These are phyloP conservation scores for Panagrolaimus sp. DNA, from an alignment of 1,140 invertebrate species.

Conservation along the genomic window DNA sequence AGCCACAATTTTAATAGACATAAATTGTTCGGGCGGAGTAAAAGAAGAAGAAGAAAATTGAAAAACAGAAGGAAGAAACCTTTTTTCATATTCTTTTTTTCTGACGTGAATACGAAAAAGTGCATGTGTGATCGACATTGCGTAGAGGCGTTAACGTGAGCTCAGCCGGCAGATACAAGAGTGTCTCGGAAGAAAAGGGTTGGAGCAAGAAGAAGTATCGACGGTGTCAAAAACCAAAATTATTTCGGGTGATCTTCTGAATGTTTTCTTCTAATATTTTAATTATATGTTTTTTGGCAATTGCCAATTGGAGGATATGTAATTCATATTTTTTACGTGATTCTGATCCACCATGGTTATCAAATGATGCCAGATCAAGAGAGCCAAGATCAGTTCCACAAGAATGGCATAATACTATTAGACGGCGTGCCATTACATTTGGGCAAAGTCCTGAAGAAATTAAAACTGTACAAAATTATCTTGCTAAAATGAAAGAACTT, in stretches of 20 bases:
- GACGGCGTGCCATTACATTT: slow-evolving; percentile 16
- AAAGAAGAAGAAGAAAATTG: no score
- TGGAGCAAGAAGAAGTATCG: not conserved
- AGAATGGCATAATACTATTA: slow-evolving; percentile 17
- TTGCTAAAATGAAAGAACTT: slow-evolving; percentile 20
- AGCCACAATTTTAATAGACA: no score
- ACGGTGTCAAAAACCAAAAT: slow-evolving; percentile 4
- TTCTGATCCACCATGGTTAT: not conserved
- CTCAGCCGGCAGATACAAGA: slow-evolving; percentile 1
- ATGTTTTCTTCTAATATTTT: not conserved
- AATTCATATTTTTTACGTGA: slow-evolving; percentile 20
- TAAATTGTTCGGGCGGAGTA: no score
- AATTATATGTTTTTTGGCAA: not conserved
- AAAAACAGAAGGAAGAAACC: no score
- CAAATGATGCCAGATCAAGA: not conserved
- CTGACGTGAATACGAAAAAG: not conserved
- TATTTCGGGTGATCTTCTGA: not conserved
- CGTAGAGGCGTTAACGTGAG: slow-evolving; percentile 10
- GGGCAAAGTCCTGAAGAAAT: slow-evolving; percentile 21
- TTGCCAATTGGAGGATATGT: not conserved
- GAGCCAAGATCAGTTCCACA: slow-evolving; percentile 3
- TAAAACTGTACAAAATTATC: slow-evolving; percentile 17
- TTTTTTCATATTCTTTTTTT: no score
- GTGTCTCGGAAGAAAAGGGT: slow-evolving; percentile 1
- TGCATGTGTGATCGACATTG: slow-evolving; percentile 3